Evolutionary conservation across 2,797 vertebrate genomes (phyloP), one percentile per base, ranked within the genome.

Genomic region (Peromyscus melanophrys): DNA sequence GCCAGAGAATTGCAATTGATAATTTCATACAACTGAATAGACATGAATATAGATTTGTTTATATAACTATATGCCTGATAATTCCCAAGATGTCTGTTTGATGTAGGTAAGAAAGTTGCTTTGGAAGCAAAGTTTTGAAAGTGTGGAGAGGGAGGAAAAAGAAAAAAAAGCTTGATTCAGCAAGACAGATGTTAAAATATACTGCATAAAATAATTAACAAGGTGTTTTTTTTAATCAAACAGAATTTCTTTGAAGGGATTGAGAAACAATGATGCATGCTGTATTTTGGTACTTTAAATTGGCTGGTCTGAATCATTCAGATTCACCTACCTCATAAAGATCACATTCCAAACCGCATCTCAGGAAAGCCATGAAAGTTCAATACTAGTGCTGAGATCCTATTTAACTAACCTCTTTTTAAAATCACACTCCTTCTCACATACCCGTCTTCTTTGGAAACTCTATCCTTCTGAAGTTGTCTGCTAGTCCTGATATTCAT

Each of bases 11-110:
- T 67, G 82, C 17, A 65, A 95, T 46, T 84, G 65, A 81, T 77
- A 96, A 57, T 88, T 89, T n/a, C 94, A 97, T 65, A 95, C 65
- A 94, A 92, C 52, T 97, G 61, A 97, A 93, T 87, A 94, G 78
- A 40, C 43, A 91, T 87, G 69, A 63, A 92, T 57, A 83, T 61
- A 9, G 13, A 82, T 59, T 94, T 97, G 89, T 96, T 96, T 95
- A 65, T 94, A 96, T 96, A 96, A 89, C 77, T 61, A 57, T 89
- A 89, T 89, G 25, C 21, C 16, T 90, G 13, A 80, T 89, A 93
- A 91, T 84, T 84, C n/a, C 46, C n/a, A 92, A 37, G 21, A 40
- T 63, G 4, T 27, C 21, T 31, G 49, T 91, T 37, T 69, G 57
- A 82, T 80, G 81, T 94, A 2, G 12, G 27, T 93, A 46, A 57